Evolutionary conservation across 2,888 invertebrate genomes (phyloP).

Genomic region (Stenoptilia bipunctidactyla): DNA sequence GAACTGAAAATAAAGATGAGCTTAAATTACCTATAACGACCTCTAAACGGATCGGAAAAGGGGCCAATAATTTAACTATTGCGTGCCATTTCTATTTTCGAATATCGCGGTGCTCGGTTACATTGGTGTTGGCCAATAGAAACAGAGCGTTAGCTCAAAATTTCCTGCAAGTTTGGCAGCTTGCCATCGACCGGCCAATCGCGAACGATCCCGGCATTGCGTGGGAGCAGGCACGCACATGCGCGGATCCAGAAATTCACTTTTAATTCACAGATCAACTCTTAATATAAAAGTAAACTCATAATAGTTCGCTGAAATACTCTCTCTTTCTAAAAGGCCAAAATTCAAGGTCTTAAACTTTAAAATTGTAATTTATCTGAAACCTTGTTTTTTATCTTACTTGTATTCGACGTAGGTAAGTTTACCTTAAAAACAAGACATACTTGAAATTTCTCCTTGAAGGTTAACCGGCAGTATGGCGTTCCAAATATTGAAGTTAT

Average conservation of each 20-base stretch:
- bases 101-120: slow-evolving; percentile 68
- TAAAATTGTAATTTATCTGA: background rate
- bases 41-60: background rate
- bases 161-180: slow-evolving; percentile 61
- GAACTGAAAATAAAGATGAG: too few species aligned
- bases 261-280: too few species aligned
- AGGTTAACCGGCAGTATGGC: too few species aligned
- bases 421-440: too few species aligned
- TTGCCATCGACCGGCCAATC: slow-evolving; percentile 53
- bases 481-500: too few species aligned
- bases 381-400: background rate
- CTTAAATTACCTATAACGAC: too few species aligned
- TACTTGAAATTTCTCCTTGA: too few species aligned
- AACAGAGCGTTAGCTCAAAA: slow-evolving; percentile 32
- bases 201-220: slow-evolving; percentile 37
- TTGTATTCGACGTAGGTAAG: background rate
- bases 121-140: slow-evolving; percentile 46
- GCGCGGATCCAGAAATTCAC: too few species aligned
- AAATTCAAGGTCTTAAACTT: background rate
- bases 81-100: slow-evolving; percentile 57
- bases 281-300: too few species aligned
- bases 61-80: slow-evolving; percentile 4
- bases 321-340: background rate
- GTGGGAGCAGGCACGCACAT: slow-evolving; percentile 35
- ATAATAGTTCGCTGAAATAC: too few species aligned